These are phyloP conservation scores for Hoplostethus mediterraneus DNA, from an alignment of 2,797 vertebrate species.

Conservation along the genomic window DNA sequence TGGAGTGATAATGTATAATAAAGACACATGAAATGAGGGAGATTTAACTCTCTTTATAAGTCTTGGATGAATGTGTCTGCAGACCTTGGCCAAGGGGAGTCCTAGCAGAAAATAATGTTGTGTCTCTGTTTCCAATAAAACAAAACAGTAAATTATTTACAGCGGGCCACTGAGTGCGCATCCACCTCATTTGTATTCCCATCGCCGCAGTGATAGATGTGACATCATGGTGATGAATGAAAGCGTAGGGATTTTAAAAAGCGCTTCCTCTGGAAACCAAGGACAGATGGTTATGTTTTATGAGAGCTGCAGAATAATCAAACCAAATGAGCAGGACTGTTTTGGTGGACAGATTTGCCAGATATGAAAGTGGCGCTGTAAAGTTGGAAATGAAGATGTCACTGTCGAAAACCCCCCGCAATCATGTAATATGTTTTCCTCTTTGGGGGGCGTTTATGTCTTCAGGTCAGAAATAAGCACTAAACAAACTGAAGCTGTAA, in stretches of 20 bases:
- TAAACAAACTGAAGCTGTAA: conserved; percentile 18
- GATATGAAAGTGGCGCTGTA: conserved; percentile 52
- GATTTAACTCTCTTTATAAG: conserved; percentile 59
- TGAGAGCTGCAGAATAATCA: conserved; percentile 79
- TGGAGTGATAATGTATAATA: conserved; percentile 71
- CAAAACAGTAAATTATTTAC: conserved; percentile 87
- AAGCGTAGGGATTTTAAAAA: conserved; percentile 78
- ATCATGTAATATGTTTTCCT: conserved; percentile 22
- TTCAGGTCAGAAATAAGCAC: conserved; percentile 8
- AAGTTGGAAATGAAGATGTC: conserved; percentile 63
- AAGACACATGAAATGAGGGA: conserved; percentile 62
- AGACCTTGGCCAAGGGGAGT: conserved; percentile 80
- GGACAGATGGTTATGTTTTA: conserved; percentile 85
- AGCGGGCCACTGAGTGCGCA: conserved; percentile 73
- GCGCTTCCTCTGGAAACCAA: conserved; percentile 78
- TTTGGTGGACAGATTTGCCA: conserved; percentile 61
- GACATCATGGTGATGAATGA: conserved; percentile 83
- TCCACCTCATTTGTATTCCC: conserved; percentile 81
- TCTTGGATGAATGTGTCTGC: conserved; percentile 71
- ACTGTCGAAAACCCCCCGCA: conserved; percentile 29
- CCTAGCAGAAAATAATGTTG: conserved; percentile 77
- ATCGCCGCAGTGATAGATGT: conserved; percentile 80
- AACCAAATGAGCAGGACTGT: conserved; percentile 76
- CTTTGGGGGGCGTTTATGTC: conserved; percentile 8
- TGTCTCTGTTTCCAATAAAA: conserved; percentile 84